Conservation (phyloP, 2,888 invertebrate genomes). For the Parascotia fuliginaria region DNA sequence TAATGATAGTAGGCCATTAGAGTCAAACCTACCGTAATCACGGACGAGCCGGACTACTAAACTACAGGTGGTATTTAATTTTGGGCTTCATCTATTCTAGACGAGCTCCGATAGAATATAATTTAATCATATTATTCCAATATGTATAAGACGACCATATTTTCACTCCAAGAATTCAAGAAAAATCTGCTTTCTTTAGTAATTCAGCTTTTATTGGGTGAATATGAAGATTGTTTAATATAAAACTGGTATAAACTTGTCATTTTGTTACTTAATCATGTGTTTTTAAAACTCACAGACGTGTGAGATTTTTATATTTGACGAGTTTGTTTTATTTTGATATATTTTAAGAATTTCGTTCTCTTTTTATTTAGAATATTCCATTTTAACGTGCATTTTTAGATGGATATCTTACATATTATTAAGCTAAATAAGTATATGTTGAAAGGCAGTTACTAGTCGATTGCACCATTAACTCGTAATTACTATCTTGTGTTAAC, state of each 20-base stretch:
- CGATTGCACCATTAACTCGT: conserved; percentile 6
- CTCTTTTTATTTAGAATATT: neutral
- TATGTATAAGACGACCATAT: conserved; percentile 30
- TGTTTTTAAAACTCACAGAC: neutral
- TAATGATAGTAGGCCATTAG: conserved; percentile 65
- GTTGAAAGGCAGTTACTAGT: neutral
- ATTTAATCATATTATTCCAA: conserved; percentile 52
- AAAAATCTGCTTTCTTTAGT: conserved; percentile 27
- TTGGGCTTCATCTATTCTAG: conserved; percentile 46
- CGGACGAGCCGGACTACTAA: conserved; percentile 54
- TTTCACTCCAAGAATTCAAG: conserved; percentile 32
- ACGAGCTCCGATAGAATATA: conserved; percentile 33
- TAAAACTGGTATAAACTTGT: conserved; percentile 22
- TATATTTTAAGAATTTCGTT: too few species aligned
- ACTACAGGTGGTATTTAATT: conserved; percentile 76
- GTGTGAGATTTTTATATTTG: neutral
- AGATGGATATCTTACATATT: neutral
- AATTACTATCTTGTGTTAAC: conserved; percentile 8
- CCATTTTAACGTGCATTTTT: neutral
- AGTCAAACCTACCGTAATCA: conserved; percentile 69
- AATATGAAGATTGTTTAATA: conserved; percentile 22
- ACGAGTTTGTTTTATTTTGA: neutral
- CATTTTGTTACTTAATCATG: conserved; percentile 29
- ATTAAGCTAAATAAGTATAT: neutral
- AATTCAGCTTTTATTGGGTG: conserved; percentile 35